phyloP scores from a whole-genome alignment of 2,797 vertebrate genomes.

The Peromyscus aztecus region DNA sequence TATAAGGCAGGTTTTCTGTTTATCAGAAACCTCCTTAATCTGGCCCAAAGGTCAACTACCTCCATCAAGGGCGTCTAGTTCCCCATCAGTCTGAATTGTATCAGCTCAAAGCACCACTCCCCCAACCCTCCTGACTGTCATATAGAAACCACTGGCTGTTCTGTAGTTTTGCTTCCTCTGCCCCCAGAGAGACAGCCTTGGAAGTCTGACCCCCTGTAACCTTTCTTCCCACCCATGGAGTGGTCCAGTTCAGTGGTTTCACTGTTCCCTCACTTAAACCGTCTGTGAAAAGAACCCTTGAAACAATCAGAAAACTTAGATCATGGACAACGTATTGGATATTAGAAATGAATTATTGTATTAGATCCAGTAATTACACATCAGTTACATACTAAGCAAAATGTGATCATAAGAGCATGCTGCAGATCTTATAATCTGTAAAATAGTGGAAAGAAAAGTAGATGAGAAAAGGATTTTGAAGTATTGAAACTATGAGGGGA shows the following conservation, averaged over 20 bases:
- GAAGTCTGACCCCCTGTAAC: neutral
- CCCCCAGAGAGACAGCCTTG: neutral
- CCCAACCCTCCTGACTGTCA: neutral
- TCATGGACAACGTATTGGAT: neutral
- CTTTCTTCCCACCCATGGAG: neutral
- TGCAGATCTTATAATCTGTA: slow-evolving; percentile 23
- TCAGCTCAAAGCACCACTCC: neutral
- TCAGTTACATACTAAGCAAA: slow-evolving; percentile 41
- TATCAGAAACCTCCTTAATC: neutral
- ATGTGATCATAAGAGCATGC: slow-evolving; percentile 1
- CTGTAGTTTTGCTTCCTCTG: neutral
- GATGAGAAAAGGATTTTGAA: neutral
- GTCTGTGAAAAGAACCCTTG: slow-evolving; percentile 5
- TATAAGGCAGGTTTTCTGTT: neutral
- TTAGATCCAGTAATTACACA: neutral
- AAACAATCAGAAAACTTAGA: neutral
- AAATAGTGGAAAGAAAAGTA: slow-evolving; percentile 1
- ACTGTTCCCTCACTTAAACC: neutral
- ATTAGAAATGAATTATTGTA: slow-evolving; percentile 3
- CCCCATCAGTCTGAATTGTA: neutral
- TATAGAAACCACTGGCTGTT: neutral
- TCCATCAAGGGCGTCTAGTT: neutral
- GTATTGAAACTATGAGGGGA: neutral
- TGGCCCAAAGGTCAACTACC: neutral
- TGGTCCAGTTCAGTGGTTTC: neutral